These are phyloP conservation scores for Agrilus cyanescens DNA, from an alignment of 2,888 invertebrate species.

Conservation along the genomic window DNA sequence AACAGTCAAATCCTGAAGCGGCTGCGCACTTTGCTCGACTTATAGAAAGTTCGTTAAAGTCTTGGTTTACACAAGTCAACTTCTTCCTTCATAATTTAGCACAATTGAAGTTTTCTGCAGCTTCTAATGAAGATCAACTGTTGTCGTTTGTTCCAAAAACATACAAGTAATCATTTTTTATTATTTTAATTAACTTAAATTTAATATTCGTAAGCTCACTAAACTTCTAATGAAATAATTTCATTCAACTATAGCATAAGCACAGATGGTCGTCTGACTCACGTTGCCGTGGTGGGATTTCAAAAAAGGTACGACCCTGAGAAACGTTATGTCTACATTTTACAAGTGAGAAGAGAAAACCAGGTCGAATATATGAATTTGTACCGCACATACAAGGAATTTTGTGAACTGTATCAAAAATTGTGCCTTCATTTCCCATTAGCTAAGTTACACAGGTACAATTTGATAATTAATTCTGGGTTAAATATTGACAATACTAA, in stretches of 20 bases:
- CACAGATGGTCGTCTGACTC: slow-evolving; percentile 78
- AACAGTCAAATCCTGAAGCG: slow-evolving; percentile 87
- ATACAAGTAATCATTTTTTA: slow-evolving; percentile 61
- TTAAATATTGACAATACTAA: neutral
- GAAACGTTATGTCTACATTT: slow-evolving; percentile 91
- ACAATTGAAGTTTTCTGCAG: slow-evolving; percentile 83
- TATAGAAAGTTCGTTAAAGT: slow-evolving; percentile 89
- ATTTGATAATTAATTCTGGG: slow-evolving; percentile 22
- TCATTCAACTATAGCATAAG: slow-evolving; percentile 50
- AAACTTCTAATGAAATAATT: slow-evolving; percentile 1
- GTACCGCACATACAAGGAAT: slow-evolving; percentile 92
- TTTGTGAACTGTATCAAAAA: slow-evolving; percentile 92
- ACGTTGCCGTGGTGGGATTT: slow-evolving; percentile 76
- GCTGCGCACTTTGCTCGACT: slow-evolving; percentile 91
- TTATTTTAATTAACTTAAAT: slow-evolving; percentile 7
- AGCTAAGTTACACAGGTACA: slow-evolving; percentile 76
- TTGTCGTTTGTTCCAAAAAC: slow-evolving; percentile 89
- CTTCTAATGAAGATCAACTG: slow-evolving; percentile 67
- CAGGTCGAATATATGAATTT: slow-evolving; percentile 80
- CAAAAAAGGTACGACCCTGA: slow-evolving; percentile 95
- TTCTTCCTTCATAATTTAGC: slow-evolving; percentile 97
- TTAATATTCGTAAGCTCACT: slow-evolving; percentile 3
- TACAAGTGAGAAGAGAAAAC: slow-evolving; percentile 70
- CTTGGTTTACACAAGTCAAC: slow-evolving; percentile 92
- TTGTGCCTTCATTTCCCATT: slow-evolving; percentile 84